phyloP scores from a whole-genome alignment of 2,888 invertebrate species.

The Aplocera efformata region DNA sequence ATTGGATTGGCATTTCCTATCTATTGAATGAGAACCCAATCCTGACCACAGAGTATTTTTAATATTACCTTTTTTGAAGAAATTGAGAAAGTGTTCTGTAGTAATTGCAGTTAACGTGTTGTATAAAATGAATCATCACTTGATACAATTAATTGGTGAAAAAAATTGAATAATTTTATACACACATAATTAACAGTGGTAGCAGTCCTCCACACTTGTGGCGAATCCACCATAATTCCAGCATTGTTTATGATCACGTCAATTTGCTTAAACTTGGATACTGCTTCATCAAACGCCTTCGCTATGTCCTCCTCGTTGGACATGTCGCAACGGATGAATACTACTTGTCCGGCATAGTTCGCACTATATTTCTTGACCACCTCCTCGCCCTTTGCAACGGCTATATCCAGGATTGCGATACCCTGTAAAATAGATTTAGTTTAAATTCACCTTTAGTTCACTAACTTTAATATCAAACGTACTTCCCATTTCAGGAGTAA shows the following conservation, averaged over 20 bases:
- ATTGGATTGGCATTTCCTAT: no score
- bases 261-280: conserved; percentile 33
- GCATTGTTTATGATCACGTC: conserved; percentile 55
- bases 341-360: background rate
- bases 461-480: no score
- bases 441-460: no score
- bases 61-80: no score
- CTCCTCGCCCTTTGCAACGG: conserved; percentile 12
- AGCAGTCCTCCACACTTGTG: conserved; percentile 40
- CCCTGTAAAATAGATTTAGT: conserved; percentile 27
- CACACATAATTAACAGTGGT: conserved; percentile 49
- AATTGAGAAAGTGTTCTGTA: no score
- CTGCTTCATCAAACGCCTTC: conserved; percentile 28
- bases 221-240: conserved; percentile 46
- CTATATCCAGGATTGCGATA: conserved; percentile 35
- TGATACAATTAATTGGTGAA: no score
- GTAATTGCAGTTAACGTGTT: no score
- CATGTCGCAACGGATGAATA: conserved; percentile 3
- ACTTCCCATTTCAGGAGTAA: no score
- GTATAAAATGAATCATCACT: no score
- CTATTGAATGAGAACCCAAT: no score
- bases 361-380: conserved; percentile 22
- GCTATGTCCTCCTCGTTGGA: conserved; percentile 28
- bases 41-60: no score
- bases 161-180: no score